Percentiles rank a stretch among this genome's conserved stretches.
These are phyloP conservation scores for Fulmarus glacialis DNA, from an alignment of 2,113 vertebrate species.

Conservation along the genomic window DNA sequence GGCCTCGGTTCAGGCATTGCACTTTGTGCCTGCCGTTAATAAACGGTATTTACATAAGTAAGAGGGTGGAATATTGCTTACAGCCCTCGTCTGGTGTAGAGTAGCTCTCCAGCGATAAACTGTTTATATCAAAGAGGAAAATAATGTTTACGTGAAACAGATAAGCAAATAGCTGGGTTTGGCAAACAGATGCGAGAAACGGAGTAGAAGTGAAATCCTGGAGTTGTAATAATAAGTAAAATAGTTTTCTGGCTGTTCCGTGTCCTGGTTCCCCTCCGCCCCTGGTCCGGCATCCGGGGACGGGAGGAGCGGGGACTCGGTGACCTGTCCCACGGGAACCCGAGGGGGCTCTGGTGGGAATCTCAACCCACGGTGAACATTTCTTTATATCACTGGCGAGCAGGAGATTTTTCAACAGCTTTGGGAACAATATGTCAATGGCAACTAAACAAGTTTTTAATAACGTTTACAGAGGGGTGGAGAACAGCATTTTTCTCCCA, in stretches of 20 bases:
- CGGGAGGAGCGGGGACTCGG: background rate
- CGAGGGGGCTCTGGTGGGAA: background rate
- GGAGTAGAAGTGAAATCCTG: background rate
- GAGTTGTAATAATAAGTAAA: background rate
- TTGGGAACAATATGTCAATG: background rate
- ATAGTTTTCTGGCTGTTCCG: background rate
- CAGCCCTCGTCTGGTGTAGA: background rate
- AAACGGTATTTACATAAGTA: constrained; percentile 34
- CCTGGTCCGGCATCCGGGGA: background rate
- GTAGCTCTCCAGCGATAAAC: constrained; percentile 34
- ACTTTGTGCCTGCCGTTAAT: background rate
- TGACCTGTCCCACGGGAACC: background rate
- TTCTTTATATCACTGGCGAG: background rate
- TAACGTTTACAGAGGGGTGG: background rate
- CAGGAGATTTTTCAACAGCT: background rate
- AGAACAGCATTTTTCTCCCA: background rate
- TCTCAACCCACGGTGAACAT: background rate
- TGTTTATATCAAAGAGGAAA: background rate
- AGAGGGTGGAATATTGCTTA: constrained; percentile 43
- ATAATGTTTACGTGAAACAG: background rate
- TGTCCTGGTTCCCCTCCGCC: background rate
- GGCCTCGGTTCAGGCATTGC: background rate
- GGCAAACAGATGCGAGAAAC: background rate
- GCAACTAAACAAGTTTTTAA: constrained; percentile 15
- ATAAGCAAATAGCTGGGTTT: constrained; percentile 31